Evolutionary conservation across 2,888 invertebrate genomes (phyloP).

Genomic region (Eledona agricola): DNA sequence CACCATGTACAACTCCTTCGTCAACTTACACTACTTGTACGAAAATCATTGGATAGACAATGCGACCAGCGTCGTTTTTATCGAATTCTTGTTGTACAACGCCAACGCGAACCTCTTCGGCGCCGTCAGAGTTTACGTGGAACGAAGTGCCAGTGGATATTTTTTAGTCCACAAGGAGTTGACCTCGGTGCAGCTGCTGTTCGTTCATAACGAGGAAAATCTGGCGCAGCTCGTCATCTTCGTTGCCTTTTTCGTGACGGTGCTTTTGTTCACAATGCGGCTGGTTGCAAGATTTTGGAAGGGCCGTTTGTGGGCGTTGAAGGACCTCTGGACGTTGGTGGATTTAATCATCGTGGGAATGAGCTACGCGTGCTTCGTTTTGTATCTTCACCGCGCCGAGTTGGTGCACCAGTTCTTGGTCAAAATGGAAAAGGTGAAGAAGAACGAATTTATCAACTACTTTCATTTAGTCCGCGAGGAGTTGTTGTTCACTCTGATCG

Average conservation of each 20-base stretch:
- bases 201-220: conserved; percentile 40
- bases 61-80: conserved; percentile 46
- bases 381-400: conserved; percentile 42
- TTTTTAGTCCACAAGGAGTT: conserved; percentile 38
- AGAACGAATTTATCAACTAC: conserved; percentile 54
- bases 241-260: conserved; percentile 40
- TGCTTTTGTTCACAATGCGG: conserved; percentile 40
- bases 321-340: conserved; percentile 47
- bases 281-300: conserved; percentile 37
- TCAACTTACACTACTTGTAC: conserved; percentile 47
- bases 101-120: conserved; percentile 53
- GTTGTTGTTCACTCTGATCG: conserved; percentile 41
- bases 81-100: conserved; percentile 53
- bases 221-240: conserved; percentile 39
- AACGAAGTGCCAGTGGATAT: conserved; percentile 50
- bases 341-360: conserved; percentile 48
- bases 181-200: conserved; percentile 48
- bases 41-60: conserved; percentile 51
- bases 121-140: conserved; percentile 47
- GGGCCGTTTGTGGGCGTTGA: conserved; percentile 35
- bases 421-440: conserved; percentile 42
- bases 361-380: conserved; percentile 40
- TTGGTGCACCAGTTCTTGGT: conserved; percentile 41
- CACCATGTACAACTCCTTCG: conserved; percentile 48
- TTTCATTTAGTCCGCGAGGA: conserved; percentile 48